Conservation (phyloP, 2,888 invertebrate genomes). For the Tryphoninae sp. region DNA sequence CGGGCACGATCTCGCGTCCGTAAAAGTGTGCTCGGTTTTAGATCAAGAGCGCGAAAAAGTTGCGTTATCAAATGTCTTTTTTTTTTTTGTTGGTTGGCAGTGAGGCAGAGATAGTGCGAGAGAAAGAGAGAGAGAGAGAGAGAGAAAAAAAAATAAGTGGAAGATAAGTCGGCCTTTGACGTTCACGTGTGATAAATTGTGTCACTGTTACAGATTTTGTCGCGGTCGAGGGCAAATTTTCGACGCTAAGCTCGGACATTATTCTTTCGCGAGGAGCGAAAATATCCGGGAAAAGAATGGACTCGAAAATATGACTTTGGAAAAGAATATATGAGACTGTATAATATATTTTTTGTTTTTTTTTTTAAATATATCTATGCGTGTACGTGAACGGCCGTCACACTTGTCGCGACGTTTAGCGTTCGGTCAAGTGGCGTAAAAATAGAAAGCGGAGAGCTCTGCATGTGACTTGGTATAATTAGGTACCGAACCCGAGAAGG, state of each 20-base stretch:
- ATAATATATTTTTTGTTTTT: neutral
- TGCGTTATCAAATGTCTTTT: conserved; percentile 29
- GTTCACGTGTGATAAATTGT: conserved; percentile 32
- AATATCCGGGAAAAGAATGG: conserved; percentile 30
- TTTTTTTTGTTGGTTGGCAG: neutral
- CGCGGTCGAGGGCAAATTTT: conserved; percentile 12
- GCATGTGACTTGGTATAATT: conserved; percentile 81
- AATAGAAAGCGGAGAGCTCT: conserved; percentile 79
- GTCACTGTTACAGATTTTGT: conserved; percentile 17
- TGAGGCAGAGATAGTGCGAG: neutral
- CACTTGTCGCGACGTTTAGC: conserved; percentile 74
- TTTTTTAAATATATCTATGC: neutral
- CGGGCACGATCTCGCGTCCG: conserved; percentile 34
- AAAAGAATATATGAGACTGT: conserved; percentile 10
- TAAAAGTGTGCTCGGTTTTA: conserved; percentile 50
- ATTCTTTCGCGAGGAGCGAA: neutral
- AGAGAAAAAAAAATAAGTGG: neutral
- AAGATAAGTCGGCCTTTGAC: conserved; percentile 38
- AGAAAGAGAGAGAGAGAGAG: neutral
- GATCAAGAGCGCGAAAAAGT: conserved; percentile 33
- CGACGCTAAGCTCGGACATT: too few relatives aligned
- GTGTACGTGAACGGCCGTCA: conserved; percentile 44
- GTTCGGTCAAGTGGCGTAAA: conserved; percentile 78
- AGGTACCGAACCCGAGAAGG: conserved; percentile 75
- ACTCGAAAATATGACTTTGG: conserved; percentile 30